Evolutionary conservation across 1,140 invertebrate genomes (phyloP), one percentile per base, ranked within the genome.

Genomic region (Kradibia gibbosae): DNA sequence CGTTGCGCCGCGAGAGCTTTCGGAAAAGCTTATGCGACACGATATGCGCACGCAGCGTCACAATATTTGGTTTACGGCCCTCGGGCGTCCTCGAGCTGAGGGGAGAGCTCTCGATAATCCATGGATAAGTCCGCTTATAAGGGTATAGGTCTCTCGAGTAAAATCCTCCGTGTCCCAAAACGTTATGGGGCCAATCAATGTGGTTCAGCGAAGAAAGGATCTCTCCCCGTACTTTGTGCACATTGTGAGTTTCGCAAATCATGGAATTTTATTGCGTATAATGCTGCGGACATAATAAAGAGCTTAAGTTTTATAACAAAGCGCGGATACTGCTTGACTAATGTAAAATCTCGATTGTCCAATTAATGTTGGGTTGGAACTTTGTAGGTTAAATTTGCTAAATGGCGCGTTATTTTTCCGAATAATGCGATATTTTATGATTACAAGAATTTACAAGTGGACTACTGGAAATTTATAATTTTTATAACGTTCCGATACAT

Each of bases 21-120:
- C 36, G 20, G 53, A 75, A 75, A 75, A 57, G 34, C 55, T 60
- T 39, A 60, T 60, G 53, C 53, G 53, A 75, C 50, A 39, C 73
- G 55, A 75, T 57, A 42, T 75, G 34, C 53, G 50, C 73, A 42
- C 73, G 55, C 13, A 78, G 36, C 55, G 83, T 85, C 85, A 86
- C 62, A 85, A 85, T 85, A 85, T 86, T 86, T 84, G 39, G 76
- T 28, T 50, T 75, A 75, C 55, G 28, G 48, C 55, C 73, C 10
- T 25, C 15, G 55, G 7, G 36, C 34, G 42, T 60, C 8, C 36
- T 25, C 53, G 13, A 22, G 45, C 71, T 73, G 42, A 73, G 31
- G 48, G 71, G 20, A 73, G 42, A n/a, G n/a, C n/a, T n/a, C 15
- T 73, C 71, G 48, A 55, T 73, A 75, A 75, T 75, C 73, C 53